Base-by-base conservation (phyloP, 2,888 invertebrate species). In the Tanypteryx hageni region DNA sequence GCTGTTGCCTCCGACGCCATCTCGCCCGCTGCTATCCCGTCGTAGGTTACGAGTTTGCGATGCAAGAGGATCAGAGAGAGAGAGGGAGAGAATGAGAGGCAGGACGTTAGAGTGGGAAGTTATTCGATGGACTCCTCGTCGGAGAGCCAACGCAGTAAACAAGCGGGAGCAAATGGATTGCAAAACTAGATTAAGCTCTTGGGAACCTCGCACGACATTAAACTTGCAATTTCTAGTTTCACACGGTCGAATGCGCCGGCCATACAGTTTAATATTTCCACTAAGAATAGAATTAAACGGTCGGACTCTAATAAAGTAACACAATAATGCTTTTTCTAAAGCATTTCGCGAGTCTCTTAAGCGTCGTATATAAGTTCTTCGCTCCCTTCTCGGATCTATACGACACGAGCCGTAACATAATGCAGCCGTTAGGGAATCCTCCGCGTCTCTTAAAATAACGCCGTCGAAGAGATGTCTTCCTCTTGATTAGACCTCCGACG, bases 161-260 rank as follows among this genome's bases (percentile, higher is more conserved):
- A 76, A 76, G 76, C 22, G 22, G 76, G 22, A 27, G 76, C 11
- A 76, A 76, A 76, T 76, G 76, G 76, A 76, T 76, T 76, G 76
- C 76, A 76, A 76, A 76, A 76, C 22, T 76, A 76, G 76, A 76
- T 76, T 76, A 76, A 76, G 76, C 76, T 22, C 76, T 76, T 27
- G 76, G 76, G 27, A 18, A 76, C 76, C 3, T 11, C 10, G 76
- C 22, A 27, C 76, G 9, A 22, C 22, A 76, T 76, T 76, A 27
- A 76, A 76, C 22, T 76, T 27, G 27, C 76, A 76, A 76, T 76
- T 76, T 27, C 22, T 22, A 76, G 76, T 27, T 27, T 22, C 76
- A 22, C 13, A 22, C 76, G 76, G 76, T 27, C 76, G 76, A 27
- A 13, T 14, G 76, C 22, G 76, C 22, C 27, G 76, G 76, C 27